Conservation (phyloP, 2,797 vertebrate genomes). For the Florisuga fusca region DNA sequence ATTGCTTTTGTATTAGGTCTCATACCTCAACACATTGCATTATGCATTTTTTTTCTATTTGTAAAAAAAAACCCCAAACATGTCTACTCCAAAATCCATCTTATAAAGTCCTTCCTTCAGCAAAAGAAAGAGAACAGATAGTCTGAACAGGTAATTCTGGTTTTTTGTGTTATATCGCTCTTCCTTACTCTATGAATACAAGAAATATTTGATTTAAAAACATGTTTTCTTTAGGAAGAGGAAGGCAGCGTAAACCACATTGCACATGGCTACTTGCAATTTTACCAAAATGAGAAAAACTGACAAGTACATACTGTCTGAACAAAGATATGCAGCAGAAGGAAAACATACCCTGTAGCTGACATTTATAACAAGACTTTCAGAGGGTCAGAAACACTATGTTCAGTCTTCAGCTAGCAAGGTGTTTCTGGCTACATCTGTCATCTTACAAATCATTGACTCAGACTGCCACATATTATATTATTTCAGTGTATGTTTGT, state of each 20-base stretch:
- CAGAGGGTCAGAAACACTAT: conserved; percentile 16
- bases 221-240: neutral
- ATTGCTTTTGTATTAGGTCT: conserved; percentile 9
- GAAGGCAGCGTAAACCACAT: neutral
- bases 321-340: conserved; percentile 13
- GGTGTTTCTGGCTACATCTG: conserved; percentile 40
- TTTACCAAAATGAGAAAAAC: neutral
- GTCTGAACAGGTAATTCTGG: neutral
- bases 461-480: neutral
- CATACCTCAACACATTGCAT: conserved; percentile 25
- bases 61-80: neutral
- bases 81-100: neutral
- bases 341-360: neutral
- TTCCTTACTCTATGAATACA: neutral
- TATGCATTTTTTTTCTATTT: neutral
- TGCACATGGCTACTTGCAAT: neutral
- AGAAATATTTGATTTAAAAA: neutral
- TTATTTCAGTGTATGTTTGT: neutral
- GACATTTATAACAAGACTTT: neutral
- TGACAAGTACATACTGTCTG: neutral
- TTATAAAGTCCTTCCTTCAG: neutral
- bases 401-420: conserved; percentile 4
- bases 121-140: neutral
- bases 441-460: conserved; percentile 26
- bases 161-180: neutral